A percentile compares a stretch with the other conserved stretches of the same genome.
Conservation (phyloP, 2,113 vertebrate genomes). For the Leptocoma aspasia region DNA sequence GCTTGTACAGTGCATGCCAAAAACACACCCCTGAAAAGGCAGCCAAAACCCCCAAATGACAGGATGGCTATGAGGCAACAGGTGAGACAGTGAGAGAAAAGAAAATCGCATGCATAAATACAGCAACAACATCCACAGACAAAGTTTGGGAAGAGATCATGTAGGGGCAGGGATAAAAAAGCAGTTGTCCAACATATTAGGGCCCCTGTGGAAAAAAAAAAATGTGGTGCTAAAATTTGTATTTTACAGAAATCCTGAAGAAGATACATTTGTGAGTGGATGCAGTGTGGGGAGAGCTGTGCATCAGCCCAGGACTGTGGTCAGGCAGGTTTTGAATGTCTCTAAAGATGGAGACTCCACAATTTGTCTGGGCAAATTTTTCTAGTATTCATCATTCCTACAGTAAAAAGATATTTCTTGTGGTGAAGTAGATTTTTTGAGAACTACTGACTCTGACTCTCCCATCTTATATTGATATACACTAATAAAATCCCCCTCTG, state of each 20-base stretch:
- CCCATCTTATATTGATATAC: neutral
- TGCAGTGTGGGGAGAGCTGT: neutral
- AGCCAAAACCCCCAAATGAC: neutral
- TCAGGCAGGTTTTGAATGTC: neutral
- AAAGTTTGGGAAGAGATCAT: neutral
- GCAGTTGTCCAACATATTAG: neutral
- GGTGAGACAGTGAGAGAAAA: neutral
- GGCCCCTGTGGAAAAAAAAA: neutral
- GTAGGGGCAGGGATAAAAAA: neutral
- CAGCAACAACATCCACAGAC: neutral
- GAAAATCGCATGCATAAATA: neutral
- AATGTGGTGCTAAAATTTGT: neutral
- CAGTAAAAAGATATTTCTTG: neutral
- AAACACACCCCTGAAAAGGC: neutral
- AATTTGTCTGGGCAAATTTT: neutral
- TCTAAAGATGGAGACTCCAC: neutral
- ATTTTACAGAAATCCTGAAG: neutral
- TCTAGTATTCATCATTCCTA: neutral
- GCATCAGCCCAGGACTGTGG: neutral
- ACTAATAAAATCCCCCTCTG: neutral
- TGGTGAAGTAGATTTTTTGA: neutral
- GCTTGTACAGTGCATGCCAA: neutral
- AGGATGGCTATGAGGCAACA: neutral
- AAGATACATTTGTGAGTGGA: neutral
- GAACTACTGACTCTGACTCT: neutral